A percentile compares a stretch with the other conserved stretches of the same genome.
Evolutionary conservation across 2,888 invertebrate genomes (phyloP).

Genomic region (Catonia carolina): DNA sequence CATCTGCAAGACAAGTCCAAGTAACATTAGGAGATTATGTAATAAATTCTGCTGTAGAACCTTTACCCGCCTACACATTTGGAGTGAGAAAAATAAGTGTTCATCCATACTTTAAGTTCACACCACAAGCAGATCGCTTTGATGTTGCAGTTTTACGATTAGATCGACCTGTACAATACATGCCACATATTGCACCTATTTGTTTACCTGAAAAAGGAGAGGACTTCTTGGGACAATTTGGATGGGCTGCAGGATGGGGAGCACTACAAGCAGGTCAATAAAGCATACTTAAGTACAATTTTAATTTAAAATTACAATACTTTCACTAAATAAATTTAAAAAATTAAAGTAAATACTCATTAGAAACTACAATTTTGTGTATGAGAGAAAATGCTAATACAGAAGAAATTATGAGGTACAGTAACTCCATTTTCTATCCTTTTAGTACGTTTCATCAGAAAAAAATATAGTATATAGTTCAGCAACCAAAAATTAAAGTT

Average conservation of each 20-base stretch:
- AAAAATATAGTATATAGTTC: no score
- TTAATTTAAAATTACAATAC: no score
- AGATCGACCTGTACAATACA: conserved; percentile 82
- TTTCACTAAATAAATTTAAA: no score
- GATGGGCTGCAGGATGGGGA: conserved; percentile 92
- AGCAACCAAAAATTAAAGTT: no score
- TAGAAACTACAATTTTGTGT: neutral
- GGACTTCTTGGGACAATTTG: conserved; percentile 83
- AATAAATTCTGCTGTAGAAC: conserved; percentile 87
- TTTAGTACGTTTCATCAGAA: no score
- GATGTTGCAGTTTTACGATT: conserved; percentile 85
- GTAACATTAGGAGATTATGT: conserved; percentile 90
- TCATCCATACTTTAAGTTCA: conserved; percentile 88
- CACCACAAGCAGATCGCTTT: conserved; percentile 67
- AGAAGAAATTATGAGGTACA: no score
- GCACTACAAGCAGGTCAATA: conserved; percentile 61
- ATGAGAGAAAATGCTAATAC: no score
- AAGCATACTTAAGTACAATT: no score
- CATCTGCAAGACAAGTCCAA: conserved; percentile 82
- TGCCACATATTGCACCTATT: conserved; percentile 86
- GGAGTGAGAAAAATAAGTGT: conserved; percentile 86
- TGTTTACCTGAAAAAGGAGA: conserved; percentile 85
- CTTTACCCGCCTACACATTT: conserved; percentile 84
- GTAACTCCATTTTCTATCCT: no score
- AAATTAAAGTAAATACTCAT: no score